phyloP scores from a whole-genome alignment of 2,113 vertebrate species.

The Nothoprocta pentlandii region DNA sequence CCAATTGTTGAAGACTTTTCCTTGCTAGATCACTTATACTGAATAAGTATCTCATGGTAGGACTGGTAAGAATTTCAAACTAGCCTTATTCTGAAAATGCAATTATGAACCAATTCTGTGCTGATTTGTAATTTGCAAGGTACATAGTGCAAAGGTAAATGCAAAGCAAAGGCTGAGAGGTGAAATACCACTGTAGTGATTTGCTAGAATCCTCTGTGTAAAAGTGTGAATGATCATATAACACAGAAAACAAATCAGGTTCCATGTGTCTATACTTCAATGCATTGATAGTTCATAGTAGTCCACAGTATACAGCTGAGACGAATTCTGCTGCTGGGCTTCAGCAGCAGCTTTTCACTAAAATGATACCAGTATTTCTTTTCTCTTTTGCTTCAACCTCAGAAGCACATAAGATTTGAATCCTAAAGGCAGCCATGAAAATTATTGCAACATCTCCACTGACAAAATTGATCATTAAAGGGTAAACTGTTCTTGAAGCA shows the following conservation, averaged over 20 bases:
- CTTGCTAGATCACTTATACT: neutral
- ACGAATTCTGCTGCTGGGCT: neutral
- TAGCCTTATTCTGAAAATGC: neutral
- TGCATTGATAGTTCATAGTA: neutral
- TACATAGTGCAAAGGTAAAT: neutral
- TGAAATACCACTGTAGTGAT: neutral
- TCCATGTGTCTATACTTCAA: neutral
- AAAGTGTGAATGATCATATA: neutral
- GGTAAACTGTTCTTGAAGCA: neutral
- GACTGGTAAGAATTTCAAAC: neutral
- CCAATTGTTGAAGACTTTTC: neutral
- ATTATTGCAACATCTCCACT: neutral
- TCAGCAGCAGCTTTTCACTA: neutral
- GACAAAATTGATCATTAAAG: neutral
- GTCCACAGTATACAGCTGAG: neutral
- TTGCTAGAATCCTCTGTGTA: neutral
- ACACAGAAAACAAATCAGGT: neutral
- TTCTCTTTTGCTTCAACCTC: neutral
- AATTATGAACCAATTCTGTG: neutral
- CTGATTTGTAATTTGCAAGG: neutral
- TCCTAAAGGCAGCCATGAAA: neutral
- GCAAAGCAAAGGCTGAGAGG: slow-evolving; percentile 1
- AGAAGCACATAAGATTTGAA: neutral
- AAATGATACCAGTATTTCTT: neutral
- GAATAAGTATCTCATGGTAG: neutral